Conservation (phyloP, 2,888 invertebrate genomes). For the Drosophila anomalata region DNA sequence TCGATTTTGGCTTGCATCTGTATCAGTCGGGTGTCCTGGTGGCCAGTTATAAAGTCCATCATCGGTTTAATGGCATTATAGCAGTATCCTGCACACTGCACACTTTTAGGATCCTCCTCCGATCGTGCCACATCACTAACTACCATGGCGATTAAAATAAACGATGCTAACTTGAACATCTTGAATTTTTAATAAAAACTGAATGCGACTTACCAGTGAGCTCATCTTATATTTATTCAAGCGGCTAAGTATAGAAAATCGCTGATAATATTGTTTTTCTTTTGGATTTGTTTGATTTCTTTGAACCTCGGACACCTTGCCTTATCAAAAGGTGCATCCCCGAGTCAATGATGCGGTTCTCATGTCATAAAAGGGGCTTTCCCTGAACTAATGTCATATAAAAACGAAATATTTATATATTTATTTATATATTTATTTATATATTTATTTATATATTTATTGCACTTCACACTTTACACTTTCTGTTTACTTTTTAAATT, state of each 20-base stretch:
- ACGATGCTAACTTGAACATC: background rate
- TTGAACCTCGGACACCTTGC: background rate
- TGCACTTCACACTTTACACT: background rate
- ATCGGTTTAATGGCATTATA: conserved; percentile 10
- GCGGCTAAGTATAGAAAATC: background rate
- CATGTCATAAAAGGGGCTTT: background rate
- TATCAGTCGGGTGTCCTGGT: background rate
- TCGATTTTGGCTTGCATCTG: background rate
- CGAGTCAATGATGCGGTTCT: background rate
- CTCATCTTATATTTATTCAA: background rate
- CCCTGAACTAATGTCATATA: background rate
- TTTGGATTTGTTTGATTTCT: background rate
- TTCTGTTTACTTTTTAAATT: background rate
- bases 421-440: background rate
- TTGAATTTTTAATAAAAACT: background rate
- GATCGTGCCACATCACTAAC: background rate
- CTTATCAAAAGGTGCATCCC: conserved; percentile 1
- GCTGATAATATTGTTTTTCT: background rate
- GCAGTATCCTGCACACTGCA: conserved; percentile 20
- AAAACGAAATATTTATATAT: background rate
- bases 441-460: background rate
- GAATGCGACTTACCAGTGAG: background rate
- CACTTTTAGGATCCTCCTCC: background rate
- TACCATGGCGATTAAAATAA: background rate
- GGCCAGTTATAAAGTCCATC: conserved; percentile 4